Evolutionary conservation across 2,888 invertebrate species (phyloP).

Genomic region (Drosophila sordidula): DNA sequence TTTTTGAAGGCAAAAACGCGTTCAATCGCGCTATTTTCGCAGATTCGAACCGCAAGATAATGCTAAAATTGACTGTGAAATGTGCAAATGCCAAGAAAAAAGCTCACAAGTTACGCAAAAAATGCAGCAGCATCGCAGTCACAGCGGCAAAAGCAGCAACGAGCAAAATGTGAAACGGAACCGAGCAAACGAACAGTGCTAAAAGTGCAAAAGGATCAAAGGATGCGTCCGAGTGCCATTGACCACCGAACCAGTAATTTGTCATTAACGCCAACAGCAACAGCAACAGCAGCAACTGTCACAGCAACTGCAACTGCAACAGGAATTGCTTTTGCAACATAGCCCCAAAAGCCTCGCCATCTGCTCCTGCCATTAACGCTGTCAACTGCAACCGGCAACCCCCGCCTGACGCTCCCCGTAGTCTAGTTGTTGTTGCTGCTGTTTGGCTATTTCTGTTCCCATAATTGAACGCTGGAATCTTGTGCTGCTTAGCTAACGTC

Average conservation of each 20-base stretch:
- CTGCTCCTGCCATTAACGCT: constrained; percentile 37
- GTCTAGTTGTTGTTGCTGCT: constrained; percentile 34
- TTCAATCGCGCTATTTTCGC: constrained; percentile 17
- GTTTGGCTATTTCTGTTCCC: constrained; percentile 59
- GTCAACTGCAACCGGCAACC: constrained; percentile 48
- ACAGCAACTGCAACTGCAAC: constrained; percentile 30
- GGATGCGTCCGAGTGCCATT: constrained; percentile 65
- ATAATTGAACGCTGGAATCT: constrained; percentile 44
- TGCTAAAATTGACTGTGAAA: constrained; percentile 67
- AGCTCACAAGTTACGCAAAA: constrained; percentile 76
- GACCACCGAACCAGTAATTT: constrained; percentile 75
- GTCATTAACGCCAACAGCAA: constrained; percentile 61
- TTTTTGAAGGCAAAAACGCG: constrained; percentile 12
- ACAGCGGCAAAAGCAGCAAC: constrained; percentile 35
- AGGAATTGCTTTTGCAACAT: constrained; percentile 37
- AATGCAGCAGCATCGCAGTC: constrained; percentile 65
- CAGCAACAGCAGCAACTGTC: constrained; percentile 29
- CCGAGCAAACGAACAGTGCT: constrained; percentile 56
- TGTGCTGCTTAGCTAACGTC: constrained; percentile 49
- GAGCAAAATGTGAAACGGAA: constrained; percentile 72
- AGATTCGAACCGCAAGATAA: constrained; percentile 31
- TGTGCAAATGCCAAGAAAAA: constrained; percentile 57
- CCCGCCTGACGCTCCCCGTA: constrained; percentile 12
- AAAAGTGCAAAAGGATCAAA: constrained; percentile 54
- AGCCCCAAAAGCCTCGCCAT: constrained; percentile 46